Percentiles rank a stretch among this genome's conserved stretches.
phyloP scores from a whole-genome alignment of 2,888 invertebrate species.

The Hecatera dysodea region DNA sequence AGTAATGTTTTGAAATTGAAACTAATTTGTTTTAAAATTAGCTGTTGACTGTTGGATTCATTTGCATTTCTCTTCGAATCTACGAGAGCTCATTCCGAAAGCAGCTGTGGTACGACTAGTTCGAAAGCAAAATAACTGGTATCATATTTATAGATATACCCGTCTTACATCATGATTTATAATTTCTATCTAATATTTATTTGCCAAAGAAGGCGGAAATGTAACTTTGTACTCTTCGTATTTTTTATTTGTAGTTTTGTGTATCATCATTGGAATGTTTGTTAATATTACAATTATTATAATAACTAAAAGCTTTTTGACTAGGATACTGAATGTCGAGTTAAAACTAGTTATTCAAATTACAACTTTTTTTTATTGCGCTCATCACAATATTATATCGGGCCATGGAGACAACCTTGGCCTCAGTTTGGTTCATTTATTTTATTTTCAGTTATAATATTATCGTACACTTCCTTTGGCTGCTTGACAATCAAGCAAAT shows the following conservation, averaged over 20 bases:
- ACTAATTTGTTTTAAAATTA: conserved; percentile 38
- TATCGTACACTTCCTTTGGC: conserved; percentile 8
- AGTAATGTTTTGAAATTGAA: conserved; percentile 28
- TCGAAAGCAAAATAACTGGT: conserved; percentile 34
- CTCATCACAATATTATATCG: conserved; percentile 29
- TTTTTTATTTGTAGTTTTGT: conserved; percentile 7
- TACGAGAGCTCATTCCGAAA: conserved; percentile 18
- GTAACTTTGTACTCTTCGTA: conserved; percentile 3
- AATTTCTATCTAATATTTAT: conserved; percentile 34
- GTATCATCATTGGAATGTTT: conserved; percentile 12
- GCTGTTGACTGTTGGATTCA: conserved; percentile 13
- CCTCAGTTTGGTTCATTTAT: conserved; percentile 39
- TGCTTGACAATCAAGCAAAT: not conserved
- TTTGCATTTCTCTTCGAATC: conserved; percentile 41
- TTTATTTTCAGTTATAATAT: conserved; percentile 21
- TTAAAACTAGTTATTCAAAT: conserved; percentile 60
- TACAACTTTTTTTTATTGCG: conserved; percentile 18
- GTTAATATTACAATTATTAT: conserved; percentile 21
- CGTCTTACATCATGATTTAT: too few relatives aligned
- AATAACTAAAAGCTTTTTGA: conserved; percentile 6
- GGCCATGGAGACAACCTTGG: conserved; percentile 49
- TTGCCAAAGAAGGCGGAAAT: conserved; percentile 2
- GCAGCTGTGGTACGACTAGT: conserved; percentile 26
- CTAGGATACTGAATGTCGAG: conserved; percentile 1
- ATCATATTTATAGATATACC: too few relatives aligned